phyloP scores from a whole-genome alignment of 1,140 invertebrate genomes.

The Amphibalanus amphitrite region DNA sequence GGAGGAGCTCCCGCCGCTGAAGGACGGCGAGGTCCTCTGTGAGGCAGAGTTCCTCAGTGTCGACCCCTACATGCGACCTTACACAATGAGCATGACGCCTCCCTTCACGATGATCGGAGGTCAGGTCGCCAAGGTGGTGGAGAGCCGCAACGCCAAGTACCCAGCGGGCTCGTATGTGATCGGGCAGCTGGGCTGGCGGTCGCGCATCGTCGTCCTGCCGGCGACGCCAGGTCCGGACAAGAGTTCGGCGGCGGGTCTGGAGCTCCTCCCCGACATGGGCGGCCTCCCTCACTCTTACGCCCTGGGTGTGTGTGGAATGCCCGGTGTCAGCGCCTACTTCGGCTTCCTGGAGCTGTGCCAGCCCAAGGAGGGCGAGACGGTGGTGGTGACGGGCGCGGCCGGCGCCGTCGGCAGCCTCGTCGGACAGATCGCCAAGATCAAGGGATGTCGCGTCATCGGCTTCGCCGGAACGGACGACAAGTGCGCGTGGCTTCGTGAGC shows the following conservation, averaged over 20 bases:
- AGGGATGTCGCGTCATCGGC: too few species aligned
- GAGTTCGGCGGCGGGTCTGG: conserved; percentile 7
- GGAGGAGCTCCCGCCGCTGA: conserved; percentile 17
- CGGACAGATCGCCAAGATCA: too few species aligned
- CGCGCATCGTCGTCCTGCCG: too few species aligned
- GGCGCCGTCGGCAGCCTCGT: too few species aligned
- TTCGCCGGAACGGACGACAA: conserved; percentile 24
- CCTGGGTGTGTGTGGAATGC: conserved; percentile 42
- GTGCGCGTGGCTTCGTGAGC: conserved; percentile 22
- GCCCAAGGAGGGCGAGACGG: too few species aligned
- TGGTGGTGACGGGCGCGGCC: too few species aligned
- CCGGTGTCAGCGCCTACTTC: conserved; percentile 48
- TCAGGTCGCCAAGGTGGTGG: conserved; percentile 23
- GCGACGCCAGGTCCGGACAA: conserved; percentile 18
- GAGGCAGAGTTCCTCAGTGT: conserved; percentile 8
- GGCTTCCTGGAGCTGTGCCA: too few species aligned
- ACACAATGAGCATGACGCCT: conserved; percentile 2
- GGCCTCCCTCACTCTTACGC: conserved; percentile 35
- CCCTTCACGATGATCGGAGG: conserved; percentile 9
- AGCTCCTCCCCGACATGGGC: conserved; percentile 31
- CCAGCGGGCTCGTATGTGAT: conserved; percentile 38
- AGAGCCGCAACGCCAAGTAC: conserved; percentile 39
- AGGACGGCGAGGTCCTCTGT: not conserved
- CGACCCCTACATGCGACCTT: conserved; percentile 11
- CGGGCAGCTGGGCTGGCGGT: conserved; percentile 40